Evolutionary conservation across 2,888 invertebrate species (phyloP), one percentile per base, ranked within the genome.

Genomic region (Opisthograptis luteolata): DNA sequence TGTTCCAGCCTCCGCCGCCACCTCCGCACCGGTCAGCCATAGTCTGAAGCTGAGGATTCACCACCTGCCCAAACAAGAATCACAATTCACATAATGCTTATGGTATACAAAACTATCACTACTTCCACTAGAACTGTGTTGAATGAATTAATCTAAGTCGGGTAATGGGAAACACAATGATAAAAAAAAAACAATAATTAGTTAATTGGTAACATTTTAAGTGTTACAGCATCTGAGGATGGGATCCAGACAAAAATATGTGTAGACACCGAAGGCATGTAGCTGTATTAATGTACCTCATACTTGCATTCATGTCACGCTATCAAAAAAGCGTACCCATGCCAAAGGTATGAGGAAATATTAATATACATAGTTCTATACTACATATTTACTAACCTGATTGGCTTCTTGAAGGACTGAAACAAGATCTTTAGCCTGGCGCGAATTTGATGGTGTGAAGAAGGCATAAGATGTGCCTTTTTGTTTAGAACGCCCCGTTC

Each of bases 391-490:
- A 77, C 87, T 77, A 68, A 94, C 94, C 92, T 97, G 97, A 66
- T 97, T 97, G 51, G 98, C 98, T 92, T 98, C 98, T 75, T 93
- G 92, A 40, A 98, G 92, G 17, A 98, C 97, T 64, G 96, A 95
- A 22, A 98, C 94, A 50, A 98, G 92, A 79, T 97, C 97, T 86
- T 93, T 95, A 8, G 97, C 97, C 86, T 98, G 97, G 66, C 96
- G 94, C 57, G 94, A 93, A 81, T 98, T 98, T 65, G 94, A 94
- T 30, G 95, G 95, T 34, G 98, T 98, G 89, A 98, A 98, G 92
- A 98, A 98, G 48, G 98, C 98, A 83, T 98, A 98, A 30, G 98
- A 97, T 55, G 97, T 98, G 64, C 97, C 97, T 66, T 95, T 96
- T 66, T 95, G 93, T 79, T 96, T 94, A 30, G 95, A 95, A 41